Evolutionary conservation across 2,797 vertebrate species (phyloP).

Genomic region (Peromyscus nudipes): DNA sequence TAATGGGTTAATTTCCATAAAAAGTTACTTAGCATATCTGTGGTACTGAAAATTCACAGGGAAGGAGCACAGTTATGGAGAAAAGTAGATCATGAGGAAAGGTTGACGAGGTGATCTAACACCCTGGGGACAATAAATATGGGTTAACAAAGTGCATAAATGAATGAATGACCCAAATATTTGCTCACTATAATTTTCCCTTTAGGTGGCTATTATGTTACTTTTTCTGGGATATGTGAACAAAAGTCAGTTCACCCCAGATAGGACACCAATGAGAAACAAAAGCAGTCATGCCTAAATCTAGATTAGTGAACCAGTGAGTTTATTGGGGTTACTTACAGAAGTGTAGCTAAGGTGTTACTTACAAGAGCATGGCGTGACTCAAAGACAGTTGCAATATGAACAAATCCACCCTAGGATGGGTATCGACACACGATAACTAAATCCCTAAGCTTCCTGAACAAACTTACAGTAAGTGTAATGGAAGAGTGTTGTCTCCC

Average conservation of each 20-base stretch:
- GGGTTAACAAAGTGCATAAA: neutral
- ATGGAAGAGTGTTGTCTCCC: neutral
- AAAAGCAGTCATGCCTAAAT: neutral
- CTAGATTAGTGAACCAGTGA: neutral
- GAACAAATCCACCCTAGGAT: neutral
- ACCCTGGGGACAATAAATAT: neutral
- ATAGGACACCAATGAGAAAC: neutral
- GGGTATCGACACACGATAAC: fast-evolving
- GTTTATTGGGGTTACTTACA: neutral
- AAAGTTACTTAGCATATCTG: neutral
- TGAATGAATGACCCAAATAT: neutral
- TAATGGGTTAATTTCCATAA: neutral
- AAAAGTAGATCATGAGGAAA: neutral
- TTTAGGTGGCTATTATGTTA: neutral
- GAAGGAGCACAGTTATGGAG: neutral
- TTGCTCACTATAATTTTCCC: neutral
- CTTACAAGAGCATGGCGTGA: neutral
- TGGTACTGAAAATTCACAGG: neutral
- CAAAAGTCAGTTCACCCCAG: neutral
- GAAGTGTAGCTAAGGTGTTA: neutral
- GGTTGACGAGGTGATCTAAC: neutral
- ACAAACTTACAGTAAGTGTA: neutral
- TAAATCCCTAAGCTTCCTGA: neutral
- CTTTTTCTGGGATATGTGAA: neutral
- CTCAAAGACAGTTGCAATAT: neutral